These are phyloP conservation scores for Sebastes fasciatus DNA, from an alignment of 2,113 vertebrate species.

Conservation along the genomic window DNA sequence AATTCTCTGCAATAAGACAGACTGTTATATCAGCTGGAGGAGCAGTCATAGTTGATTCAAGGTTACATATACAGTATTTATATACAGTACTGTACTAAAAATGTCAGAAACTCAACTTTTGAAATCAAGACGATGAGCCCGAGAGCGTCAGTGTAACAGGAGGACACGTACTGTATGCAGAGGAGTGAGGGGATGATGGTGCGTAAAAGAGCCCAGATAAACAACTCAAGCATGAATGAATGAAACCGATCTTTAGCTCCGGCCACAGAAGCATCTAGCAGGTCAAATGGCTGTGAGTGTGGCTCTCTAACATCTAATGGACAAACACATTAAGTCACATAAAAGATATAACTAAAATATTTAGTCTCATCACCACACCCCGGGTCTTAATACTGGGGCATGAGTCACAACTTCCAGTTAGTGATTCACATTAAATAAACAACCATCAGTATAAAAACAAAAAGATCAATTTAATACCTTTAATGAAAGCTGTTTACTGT, in stretches of 20 bases:
- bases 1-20: neutral
- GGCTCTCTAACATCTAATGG: neutral
- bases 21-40: neutral
- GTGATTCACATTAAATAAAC: conserved; percentile 9
- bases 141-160: neutral
- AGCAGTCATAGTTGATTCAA: neutral
- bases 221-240: conserved; percentile 53
- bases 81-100: neutral
- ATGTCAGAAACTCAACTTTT: conserved; percentile 40
- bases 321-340: neutral
- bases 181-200: conserved; percentile 25
- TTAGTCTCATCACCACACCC: neutral
- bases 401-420: neutral
- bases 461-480: neutral
- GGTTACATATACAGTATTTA: conserved; percentile 3
- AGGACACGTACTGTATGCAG: conserved; percentile 15
- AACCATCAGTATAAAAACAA: neutral
- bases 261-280: neutral
- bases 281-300: neutral
- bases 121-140: conserved; percentile 30
- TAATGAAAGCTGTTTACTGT: neutral
- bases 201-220: conserved; percentile 23
- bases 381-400: neutral
- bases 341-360: neutral
- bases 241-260: conserved; percentile 32